These are phyloP conservation scores for Hydrozoanthus gracilis DNA, from an alignment of 92 coral and sea anemone genomes.

Conservation along the genomic window DNA sequence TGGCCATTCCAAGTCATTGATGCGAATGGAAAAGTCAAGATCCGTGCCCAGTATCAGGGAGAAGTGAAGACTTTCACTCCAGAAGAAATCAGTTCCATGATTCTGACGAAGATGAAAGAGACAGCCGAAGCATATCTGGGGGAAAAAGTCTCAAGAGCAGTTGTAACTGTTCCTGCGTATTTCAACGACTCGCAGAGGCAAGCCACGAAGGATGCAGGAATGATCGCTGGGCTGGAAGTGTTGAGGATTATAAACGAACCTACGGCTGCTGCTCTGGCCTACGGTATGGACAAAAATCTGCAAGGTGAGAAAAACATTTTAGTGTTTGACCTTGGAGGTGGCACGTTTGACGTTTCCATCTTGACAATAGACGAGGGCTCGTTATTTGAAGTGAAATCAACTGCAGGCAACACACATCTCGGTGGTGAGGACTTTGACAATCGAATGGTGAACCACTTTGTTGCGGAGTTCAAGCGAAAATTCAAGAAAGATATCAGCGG, in stretches of 20 bases:
- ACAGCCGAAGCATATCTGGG: slow-evolving; percentile 69
- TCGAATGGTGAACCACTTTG: slow-evolving; percentile 69
- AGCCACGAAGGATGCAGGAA: slow-evolving; percentile 85
- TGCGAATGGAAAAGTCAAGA: slow-evolving; percentile 68
- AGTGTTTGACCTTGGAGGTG: slow-evolving; percentile 85
- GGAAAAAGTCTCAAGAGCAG: slow-evolving; percentile 68
- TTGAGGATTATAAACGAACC: slow-evolving; percentile 85
- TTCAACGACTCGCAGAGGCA: slow-evolving; percentile 83
- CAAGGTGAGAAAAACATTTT: slow-evolving; percentile 71
- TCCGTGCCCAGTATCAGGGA: slow-evolving; percentile 66
- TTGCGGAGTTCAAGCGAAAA: slow-evolving; percentile 61
- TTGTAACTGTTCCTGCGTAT: slow-evolving; percentile 79
- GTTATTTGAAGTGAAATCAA: slow-evolving; percentile 83
- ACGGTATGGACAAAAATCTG: slow-evolving; percentile 76
- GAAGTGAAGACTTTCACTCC: slow-evolving; percentile 69
- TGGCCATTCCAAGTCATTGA: slow-evolving; percentile 72
- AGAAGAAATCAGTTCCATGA: slow-evolving; percentile 81
- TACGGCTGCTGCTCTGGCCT: slow-evolving; percentile 87
- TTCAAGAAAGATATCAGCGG: slow-evolving; percentile 74
- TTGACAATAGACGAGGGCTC: slow-evolving; percentile 79
- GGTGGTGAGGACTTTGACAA: slow-evolving; percentile 88
- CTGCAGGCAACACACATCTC: slow-evolving; percentile 79
- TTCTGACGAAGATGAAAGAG: slow-evolving; percentile 63
- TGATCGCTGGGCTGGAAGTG: slow-evolving; percentile 81
- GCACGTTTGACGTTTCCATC: slow-evolving; percentile 84